Percentiles rank a stretch among this genome's conserved stretches.
phyloP scores from a whole-genome alignment of 2,113 vertebrate genomes.

The Elgaria multicarinata region DNA sequence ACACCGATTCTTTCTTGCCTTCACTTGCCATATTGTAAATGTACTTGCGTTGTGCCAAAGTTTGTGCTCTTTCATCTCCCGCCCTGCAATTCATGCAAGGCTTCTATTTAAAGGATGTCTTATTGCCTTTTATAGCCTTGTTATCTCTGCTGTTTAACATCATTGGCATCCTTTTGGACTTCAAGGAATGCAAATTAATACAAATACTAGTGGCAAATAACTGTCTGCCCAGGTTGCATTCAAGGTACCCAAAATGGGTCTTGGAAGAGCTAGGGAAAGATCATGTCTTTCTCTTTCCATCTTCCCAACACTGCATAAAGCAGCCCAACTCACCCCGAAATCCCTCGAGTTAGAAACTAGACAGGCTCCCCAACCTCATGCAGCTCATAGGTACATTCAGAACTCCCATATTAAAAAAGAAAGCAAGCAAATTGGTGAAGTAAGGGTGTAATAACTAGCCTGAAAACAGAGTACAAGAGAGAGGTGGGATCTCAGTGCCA shows the following conservation, averaged over 20 bases:
- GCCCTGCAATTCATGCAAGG: neutral
- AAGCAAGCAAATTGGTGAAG: no score
- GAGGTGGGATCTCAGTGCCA: no score
- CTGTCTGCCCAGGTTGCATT: neutral
- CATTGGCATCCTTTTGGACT: neutral
- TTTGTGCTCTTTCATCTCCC: neutral
- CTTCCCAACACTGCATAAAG: neutral
- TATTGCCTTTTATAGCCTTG: neutral
- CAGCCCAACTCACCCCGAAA: no score
- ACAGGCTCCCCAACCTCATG: no score
- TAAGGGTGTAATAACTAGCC: no score
- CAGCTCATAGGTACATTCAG: no score
- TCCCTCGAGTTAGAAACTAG: neutral
- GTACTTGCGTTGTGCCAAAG: neutral
- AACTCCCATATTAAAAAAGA: no score
- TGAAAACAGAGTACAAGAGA: no score
- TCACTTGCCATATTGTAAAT: neutral
- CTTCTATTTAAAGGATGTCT: neutral
- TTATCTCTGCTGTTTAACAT: neutral
- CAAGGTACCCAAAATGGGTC: neutral
- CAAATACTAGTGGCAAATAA: neutral
- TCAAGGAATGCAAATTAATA: neutral
- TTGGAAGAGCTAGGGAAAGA: neutral
- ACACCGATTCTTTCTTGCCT: conserved; percentile 2
- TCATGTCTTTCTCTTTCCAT: neutral